Base-by-base conservation (phyloP, 2,113 vertebrate species). In the Tetrax tetrax region DNA sequence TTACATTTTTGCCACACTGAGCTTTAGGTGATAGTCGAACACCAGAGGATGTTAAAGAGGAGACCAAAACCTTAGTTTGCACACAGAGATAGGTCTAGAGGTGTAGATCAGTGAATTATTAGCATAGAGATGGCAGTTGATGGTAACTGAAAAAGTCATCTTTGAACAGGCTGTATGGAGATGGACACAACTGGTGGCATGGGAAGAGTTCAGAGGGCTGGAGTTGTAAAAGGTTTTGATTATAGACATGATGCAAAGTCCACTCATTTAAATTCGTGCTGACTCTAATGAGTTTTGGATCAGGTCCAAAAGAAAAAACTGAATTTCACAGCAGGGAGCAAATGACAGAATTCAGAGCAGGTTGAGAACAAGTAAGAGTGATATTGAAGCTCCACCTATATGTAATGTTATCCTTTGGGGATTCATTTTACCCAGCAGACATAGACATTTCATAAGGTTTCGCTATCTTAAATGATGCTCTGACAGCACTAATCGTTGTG, bases 221-320 rank as follows among this genome's bases (percentile, higher is more conserved):
- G 80, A 59, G 63, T 61, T 90, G 75, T 88, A 86, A 95, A 94
- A 66, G 19, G 28, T 37, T 93, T 93, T 90, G 93, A 96, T 92
- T 95, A 78, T 93, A 95, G 45, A 70, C 37, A 86, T 70, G 76
- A 88, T 75, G 76, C 83, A 83, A 93, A 89, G 60, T 81, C 86
- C 72, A 70, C 89, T 95, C 76, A 90, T 92, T 95, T 90, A 89
- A 80, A 92, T 95, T 93, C 81, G 68, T 2, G 0, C 9, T 35
- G 33, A 7, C 56, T 93, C 50, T 89, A 92, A 95, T 56, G 84
- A 91, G 70, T 84, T 95, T 96, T 95, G 84, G 89, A 84, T 84
- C 24, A 45, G 14, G 15, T 82, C 81, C 91, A 92, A 95, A 18
- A 82, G 16, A 41, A 81, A 75, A 86, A 87, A 24, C 4, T 56